phyloP scores from a whole-genome alignment of 2,113 vertebrate species.

The Cricetomys ansorgei region DNA sequence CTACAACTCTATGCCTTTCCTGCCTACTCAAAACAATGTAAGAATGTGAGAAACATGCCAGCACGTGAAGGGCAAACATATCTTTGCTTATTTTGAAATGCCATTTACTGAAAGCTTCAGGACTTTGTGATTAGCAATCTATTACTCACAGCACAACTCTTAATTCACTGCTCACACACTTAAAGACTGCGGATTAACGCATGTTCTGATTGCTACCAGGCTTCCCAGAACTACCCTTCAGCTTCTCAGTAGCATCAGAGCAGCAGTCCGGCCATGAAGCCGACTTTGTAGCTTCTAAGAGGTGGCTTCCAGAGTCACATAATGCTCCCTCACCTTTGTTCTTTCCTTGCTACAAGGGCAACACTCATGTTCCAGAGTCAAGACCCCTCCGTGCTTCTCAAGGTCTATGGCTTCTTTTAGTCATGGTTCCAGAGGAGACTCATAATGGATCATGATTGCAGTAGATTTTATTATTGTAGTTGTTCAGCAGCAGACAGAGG shows the following conservation, averaged over 20 bases:
- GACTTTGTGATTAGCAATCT: not conserved
- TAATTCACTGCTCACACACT: not conserved
- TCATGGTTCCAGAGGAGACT: not conserved
- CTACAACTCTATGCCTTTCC: not conserved
- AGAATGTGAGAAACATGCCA: not conserved
- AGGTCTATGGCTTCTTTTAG: not conserved
- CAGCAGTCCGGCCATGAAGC: not conserved
- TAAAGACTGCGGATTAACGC: not conserved
- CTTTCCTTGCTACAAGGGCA: not conserved
- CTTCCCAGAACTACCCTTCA: not conserved
- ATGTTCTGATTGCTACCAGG: not conserved
- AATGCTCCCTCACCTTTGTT: not conserved
- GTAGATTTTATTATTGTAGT: not conserved
- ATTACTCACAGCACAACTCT: not conserved
- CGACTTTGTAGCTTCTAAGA: not conserved
- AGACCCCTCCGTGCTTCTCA: not conserved
- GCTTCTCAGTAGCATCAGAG: not conserved
- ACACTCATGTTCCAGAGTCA: not conserved
- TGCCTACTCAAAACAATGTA: not conserved
- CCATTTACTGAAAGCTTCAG: not conserved
- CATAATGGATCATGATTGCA: fast-evolving
- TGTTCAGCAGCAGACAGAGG: not conserved
- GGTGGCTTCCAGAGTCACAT: not conserved
- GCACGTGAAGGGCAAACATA: not conserved
- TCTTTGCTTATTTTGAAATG: not conserved